Percentiles rank a stretch among this genome's conserved stretches.
Conservation (phyloP, 2,113 vertebrate genomes). For the Alexandromys fortis region DNA sequence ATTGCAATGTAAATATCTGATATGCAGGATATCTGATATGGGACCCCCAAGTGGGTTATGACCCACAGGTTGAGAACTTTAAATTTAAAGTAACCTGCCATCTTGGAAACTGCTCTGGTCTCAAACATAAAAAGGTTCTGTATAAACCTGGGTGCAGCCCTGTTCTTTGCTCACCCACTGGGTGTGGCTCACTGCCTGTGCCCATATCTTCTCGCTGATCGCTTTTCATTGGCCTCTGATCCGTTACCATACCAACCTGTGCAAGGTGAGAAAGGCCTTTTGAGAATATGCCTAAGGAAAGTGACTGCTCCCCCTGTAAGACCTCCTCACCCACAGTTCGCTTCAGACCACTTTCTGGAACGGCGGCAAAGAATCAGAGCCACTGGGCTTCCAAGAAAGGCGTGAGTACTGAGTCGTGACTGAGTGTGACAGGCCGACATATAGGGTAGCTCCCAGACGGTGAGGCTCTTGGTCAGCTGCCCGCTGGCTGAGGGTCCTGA, state of each 20-base stretch:
- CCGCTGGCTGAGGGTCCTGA: not conserved
- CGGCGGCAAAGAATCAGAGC: not conserved
- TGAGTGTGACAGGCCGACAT: not conserved
- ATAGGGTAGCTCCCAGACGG: not conserved
- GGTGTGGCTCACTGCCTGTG: not conserved
- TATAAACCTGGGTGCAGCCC: rapidly evolving
- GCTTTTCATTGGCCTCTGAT: not conserved
- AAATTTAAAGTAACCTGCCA: not conserved
- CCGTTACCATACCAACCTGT: not conserved
- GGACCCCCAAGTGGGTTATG: not conserved
- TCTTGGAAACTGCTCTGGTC: not conserved
- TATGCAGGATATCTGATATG: not conserved
- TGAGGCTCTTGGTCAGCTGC: not conserved
- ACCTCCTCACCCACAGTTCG: not conserved
- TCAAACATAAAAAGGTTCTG: not conserved
- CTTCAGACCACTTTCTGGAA: not conserved
- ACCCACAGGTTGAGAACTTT: not conserved
- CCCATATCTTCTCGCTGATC: not conserved
- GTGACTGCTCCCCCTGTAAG: too few species aligned
- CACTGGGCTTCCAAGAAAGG: not conserved
- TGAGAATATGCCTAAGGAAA: not conserved
- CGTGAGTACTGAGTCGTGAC: not conserved
- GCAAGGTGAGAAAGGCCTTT: not conserved
- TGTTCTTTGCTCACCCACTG: not conserved
- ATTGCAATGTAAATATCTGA: not conserved